Conservation (phyloP, 2,113 vertebrate species). For the Ageneiosus marmoratus region DNA sequence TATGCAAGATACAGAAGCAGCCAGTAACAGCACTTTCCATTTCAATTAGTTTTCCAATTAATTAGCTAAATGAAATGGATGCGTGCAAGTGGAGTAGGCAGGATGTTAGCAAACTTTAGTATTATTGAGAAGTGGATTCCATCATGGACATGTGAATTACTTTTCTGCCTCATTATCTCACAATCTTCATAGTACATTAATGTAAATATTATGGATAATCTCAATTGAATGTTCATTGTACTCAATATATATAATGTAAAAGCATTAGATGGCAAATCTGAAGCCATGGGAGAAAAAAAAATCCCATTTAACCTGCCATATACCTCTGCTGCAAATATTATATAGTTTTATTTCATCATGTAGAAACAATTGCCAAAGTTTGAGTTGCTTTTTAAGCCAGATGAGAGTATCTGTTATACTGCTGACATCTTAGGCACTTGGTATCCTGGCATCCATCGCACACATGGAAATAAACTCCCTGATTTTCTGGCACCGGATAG, state of each 20-base stretch:
- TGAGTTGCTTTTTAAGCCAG: slow-evolving; percentile 21
- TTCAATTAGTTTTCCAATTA: slow-evolving; percentile 48
- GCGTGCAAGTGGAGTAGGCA: slow-evolving; percentile 1
- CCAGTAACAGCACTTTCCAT: slow-evolving; percentile 9
- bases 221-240: not conserved
- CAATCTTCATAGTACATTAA: not conserved
- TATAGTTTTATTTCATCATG: not conserved
- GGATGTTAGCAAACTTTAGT: slow-evolving; percentile 17
- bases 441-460: slow-evolving; percentile 40
- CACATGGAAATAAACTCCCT: slow-evolving; percentile 32
- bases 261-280: slow-evolving; percentile 13
- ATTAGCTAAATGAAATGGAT: slow-evolving; percentile 40
- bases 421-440: slow-evolving; percentile 43
- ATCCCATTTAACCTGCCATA: not conserved
- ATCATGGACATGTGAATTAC: slow-evolving; percentile 13
- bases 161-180: not conserved
- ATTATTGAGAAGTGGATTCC: slow-evolving; percentile 7
- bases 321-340: not conserved
- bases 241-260: not conserved
- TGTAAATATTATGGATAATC: not conserved
- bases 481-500: slow-evolving; percentile 43
- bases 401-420: slow-evolving; percentile 31
- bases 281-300: not conserved
- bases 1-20: slow-evolving; percentile 32
- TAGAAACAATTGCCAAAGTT: slow-evolving; percentile 29